Evolutionary conservation across 2,113 vertebrate species (phyloP).

Genomic region (Clarias batrachus): DNA sequence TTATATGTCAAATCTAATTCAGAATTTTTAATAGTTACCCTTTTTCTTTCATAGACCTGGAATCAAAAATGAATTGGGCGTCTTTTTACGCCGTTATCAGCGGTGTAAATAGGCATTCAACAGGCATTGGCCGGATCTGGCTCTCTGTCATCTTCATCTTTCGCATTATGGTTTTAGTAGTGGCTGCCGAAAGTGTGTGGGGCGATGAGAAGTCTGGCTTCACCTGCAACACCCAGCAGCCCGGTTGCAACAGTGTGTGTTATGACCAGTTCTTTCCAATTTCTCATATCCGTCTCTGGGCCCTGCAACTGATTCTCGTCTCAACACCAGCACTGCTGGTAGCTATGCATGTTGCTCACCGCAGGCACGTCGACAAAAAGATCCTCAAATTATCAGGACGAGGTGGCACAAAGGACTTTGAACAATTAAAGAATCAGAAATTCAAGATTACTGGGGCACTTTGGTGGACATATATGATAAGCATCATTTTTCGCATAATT

Average conservation of each 20-base stretch:
- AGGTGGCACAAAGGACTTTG: constrained; percentile 80
- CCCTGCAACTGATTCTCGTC: constrained; percentile 93
- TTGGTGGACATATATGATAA: constrained; percentile 97
- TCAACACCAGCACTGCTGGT: constrained; percentile 93
- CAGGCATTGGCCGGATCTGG: constrained; percentile 93
- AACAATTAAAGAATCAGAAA: constrained; percentile 90
- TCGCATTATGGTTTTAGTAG: constrained; percentile 94
- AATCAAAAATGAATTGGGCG: constrained; percentile 93
- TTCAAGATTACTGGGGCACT: constrained; percentile 87
- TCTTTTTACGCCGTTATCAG: constrained; percentile 92
- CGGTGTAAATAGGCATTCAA: constrained; percentile 96
- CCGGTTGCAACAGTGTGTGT: constrained; percentile 96
- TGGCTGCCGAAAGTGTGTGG: constrained; percentile 96
- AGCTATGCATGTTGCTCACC: constrained; percentile 96
- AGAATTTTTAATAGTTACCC: not conserved
- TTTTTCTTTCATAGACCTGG: constrained; percentile 77
- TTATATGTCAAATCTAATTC: not conserved
- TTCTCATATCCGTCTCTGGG: constrained; percentile 95
- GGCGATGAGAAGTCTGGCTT: constrained; percentile 94
- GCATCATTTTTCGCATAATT: constrained; percentile 88
- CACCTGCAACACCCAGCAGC: constrained; percentile 97
- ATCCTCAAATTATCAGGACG: constrained; percentile 81
- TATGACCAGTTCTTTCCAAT: constrained; percentile 98
- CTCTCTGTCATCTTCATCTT: constrained; percentile 98
- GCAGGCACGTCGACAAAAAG: constrained; percentile 93